Evolutionary conservation across 2,888 invertebrate genomes (phyloP).

Genomic region (Plemyria rubiginata): DNA sequence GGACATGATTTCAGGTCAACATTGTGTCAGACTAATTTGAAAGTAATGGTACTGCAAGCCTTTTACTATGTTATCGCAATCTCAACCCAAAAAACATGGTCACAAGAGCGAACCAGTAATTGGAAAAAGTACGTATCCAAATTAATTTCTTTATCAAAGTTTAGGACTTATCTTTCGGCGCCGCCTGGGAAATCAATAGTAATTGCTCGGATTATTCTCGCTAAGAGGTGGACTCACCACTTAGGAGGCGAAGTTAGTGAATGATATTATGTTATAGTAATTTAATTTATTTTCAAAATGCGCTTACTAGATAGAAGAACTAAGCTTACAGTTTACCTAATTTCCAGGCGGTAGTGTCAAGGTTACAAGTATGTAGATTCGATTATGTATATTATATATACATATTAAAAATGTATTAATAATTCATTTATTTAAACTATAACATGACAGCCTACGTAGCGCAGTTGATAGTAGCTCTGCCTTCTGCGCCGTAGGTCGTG

Average conservation of each 20-base stretch:
- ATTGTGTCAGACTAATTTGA: too few relatives aligned
- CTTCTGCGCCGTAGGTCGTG: too few relatives aligned
- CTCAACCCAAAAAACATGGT: not conserved
- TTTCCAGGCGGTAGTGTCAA: too few relatives aligned
- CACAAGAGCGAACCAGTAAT: constrained; percentile 10
- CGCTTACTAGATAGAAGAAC: not conserved
- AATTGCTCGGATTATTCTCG: constrained; percentile 15
- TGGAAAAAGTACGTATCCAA: constrained; percentile 13
- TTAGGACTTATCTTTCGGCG: constrained; percentile 21
- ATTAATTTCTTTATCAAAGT: constrained; percentile 22
- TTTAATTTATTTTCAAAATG: constrained; percentile 4
- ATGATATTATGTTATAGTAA: constrained; percentile 8
- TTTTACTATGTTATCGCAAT: not conserved
- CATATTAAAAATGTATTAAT: too few relatives aligned
- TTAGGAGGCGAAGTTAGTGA: constrained; percentile 4
- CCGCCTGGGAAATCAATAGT: constrained; percentile 55
- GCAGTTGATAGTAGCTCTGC: too few relatives aligned
- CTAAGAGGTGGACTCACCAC: not conserved
- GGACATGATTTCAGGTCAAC: too few relatives aligned
- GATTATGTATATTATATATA: too few relatives aligned
- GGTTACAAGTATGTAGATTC: too few relatives aligned
- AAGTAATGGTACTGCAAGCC: too few relatives aligned
- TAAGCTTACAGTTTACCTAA: too few relatives aligned
- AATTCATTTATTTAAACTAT: too few relatives aligned
- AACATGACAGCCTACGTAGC: too few relatives aligned